Percentiles rank a stretch among this genome's conserved stretches.
phyloP scores from a whole-genome alignment of 2,888 invertebrate genomes.

The Lithosia quadra region DNA sequence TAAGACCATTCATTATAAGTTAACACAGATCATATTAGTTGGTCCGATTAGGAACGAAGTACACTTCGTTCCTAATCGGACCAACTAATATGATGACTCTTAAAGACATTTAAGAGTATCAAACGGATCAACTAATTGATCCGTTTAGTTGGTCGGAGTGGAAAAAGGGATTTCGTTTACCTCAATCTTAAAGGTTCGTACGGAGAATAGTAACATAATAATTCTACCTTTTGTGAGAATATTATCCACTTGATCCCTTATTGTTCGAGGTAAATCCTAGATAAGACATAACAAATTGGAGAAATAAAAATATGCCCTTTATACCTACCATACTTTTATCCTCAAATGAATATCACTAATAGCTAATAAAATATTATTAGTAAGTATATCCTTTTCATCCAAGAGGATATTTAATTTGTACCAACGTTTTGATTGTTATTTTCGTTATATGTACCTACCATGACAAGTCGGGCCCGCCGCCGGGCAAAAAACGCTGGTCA shows the following conservation, averaged over 20 bases:
- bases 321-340: neutral
- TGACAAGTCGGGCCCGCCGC: no score
- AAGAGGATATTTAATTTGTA: neutral
- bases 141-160: no score
- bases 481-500: no score
- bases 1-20: no score
- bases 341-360: neutral
- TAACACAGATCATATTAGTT: no score
- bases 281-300: neutral
- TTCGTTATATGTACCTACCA: no score
- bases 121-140: no score
- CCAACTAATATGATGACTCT: no score
- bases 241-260: conserved; percentile 5
- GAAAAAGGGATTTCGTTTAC: no score
- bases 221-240: neutral
- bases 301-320: neutral
- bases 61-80: no score
- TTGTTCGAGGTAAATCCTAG: neutral
- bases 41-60: no score
- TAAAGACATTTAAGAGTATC: no score
- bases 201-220: neutral
- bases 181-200: neutral
- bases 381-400: neutral
- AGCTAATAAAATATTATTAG: neutral
- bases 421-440: neutral